Evolutionary conservation across 2,888 invertebrate genomes (phyloP).

Genomic region (Microctonus hyperodae): DNA sequence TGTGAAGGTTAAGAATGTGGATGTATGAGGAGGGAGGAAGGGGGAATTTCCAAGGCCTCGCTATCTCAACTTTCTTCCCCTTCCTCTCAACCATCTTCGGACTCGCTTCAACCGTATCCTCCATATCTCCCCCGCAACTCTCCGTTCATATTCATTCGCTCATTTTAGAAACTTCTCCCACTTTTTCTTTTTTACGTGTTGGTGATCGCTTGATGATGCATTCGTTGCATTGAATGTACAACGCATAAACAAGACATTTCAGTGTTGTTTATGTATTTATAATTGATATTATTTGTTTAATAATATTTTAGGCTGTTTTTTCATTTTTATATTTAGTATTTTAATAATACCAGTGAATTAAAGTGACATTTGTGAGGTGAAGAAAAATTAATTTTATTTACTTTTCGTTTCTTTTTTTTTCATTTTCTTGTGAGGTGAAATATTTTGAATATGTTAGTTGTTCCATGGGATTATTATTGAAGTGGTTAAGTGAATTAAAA

Average conservation of each 20-base stretch:
- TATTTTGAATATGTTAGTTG: neutral
- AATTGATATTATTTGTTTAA: too few relatives aligned
- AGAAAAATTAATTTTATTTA: neutral
- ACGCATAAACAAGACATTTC: constrained; percentile 30
- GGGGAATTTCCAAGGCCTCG: constrained; percentile 14
- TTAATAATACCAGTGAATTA: neutral
- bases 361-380: neutral
- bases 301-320: too few relatives aligned
- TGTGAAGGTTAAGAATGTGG: constrained; percentile 17
- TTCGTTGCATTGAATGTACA: constrained; percentile 29
- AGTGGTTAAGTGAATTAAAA: neutral
- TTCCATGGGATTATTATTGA: neutral
- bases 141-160: neutral
- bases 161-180: constrained; percentile 17
- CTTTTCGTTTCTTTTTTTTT: neutral
- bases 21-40: constrained; percentile 10
- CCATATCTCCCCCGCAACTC: constrained; percentile 6
- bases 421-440: neutral
- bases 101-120: constrained; percentile 2
- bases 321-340: neutral
- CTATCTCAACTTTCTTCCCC: constrained; percentile 7
- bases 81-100: neutral
- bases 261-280: constrained; percentile 12
- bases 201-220: constrained; percentile 26
- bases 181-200: constrained; percentile 17